Percentiles rank a stretch among this genome's conserved stretches.
phyloP scores from a whole-genome alignment of 2,888 invertebrate genomes.

The Oligia latruncula region DNA sequence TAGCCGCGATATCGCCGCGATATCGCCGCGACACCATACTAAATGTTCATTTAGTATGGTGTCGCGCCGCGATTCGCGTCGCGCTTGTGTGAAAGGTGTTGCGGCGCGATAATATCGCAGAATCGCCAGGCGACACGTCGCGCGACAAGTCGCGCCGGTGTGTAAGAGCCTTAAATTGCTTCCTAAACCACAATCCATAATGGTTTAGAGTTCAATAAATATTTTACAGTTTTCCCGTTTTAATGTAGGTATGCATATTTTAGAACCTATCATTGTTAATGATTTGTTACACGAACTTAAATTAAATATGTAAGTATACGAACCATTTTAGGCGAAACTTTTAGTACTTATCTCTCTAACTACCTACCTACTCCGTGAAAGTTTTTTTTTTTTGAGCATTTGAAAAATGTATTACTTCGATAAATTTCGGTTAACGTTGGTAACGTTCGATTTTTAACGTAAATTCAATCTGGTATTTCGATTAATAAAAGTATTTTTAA shows the following conservation, averaged over 20 bases:
- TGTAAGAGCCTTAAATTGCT: too few species aligned
- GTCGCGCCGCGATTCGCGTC: too few species aligned
- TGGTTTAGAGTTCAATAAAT: background rate
- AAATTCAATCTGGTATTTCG: background rate
- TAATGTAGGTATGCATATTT: background rate
- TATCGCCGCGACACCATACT: too few species aligned
- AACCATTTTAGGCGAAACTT: background rate
- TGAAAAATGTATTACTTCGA: background rate
- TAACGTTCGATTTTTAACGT: background rate
- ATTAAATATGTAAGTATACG: background rate
- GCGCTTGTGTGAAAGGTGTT: too few species aligned
- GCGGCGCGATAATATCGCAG: too few species aligned
- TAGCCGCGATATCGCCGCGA: too few species aligned
- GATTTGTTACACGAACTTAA: background rate
- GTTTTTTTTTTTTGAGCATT: background rate
- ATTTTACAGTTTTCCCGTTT: constrained; percentile 6
- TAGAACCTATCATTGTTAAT: background rate
- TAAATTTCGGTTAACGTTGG: background rate
- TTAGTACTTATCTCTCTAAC: background rate
- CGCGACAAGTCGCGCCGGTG: too few species aligned
- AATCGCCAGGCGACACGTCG: too few species aligned
- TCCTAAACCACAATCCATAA: background rate
- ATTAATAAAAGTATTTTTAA: background rate
- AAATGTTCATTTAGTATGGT: too few species aligned
- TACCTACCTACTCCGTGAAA: background rate